Conservation (phyloP, 1,140 invertebrate genomes). For the Aphelinus certus region DNA sequence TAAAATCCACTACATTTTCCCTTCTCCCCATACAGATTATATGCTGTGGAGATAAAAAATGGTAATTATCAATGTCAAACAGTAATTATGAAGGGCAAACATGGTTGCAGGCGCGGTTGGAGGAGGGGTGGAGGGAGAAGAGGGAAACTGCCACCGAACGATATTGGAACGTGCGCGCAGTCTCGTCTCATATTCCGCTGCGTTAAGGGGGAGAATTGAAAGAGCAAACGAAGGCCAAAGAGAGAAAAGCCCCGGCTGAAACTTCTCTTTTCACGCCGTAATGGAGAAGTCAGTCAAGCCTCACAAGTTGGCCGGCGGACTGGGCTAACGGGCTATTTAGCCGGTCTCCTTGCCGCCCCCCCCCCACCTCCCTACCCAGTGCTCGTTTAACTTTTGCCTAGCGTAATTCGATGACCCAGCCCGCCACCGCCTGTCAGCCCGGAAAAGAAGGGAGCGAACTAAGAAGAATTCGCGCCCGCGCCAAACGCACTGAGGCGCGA, state of each 20-base stretch:
- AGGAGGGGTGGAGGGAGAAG: too few relatives aligned
- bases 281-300: constrained; percentile 54
- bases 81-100: constrained; percentile 21
- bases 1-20: too few relatives aligned
- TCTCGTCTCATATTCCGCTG: too few relatives aligned
- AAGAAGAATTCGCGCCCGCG: neutral
- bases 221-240: neutral
- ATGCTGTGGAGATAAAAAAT: neutral
- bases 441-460: neutral
- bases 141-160: too few relatives aligned
- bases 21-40: too few relatives aligned
- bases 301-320: constrained; percentile 47
- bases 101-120: neutral
- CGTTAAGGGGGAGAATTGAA: neutral
- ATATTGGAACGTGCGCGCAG: too few relatives aligned
- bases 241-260: constrained; percentile 7
- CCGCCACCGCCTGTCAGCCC: neutral
- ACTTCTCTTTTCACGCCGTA: constrained; percentile 38
- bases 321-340: constrained; percentile 48
- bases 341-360: constrained; percentile 5
- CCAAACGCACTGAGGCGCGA: neutral
- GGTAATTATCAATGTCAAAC: neutral
- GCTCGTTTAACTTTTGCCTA: constrained; percentile 43
- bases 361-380: neutral
- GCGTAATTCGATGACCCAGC: neutral